Conservation (phyloP, 1,140 invertebrate genomes). For the Drosophila santomea region DNA sequence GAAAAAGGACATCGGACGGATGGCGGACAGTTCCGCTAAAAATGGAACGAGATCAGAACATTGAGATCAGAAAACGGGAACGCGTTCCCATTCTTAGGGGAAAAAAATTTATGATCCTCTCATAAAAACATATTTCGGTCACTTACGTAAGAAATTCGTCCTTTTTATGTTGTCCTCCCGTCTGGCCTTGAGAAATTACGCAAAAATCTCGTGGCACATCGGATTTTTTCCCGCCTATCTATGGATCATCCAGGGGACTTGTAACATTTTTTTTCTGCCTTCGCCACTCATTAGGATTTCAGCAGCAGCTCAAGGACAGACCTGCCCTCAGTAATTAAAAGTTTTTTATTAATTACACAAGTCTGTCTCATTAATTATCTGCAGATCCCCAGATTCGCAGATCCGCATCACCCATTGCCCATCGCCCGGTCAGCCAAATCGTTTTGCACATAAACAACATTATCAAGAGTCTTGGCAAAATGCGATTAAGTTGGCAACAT, state of each 20-base stretch:
- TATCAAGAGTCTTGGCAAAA: conserved; percentile 74
- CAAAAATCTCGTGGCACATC: conserved; percentile 57
- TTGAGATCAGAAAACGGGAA: conserved; percentile 82
- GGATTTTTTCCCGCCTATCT: conserved; percentile 48
- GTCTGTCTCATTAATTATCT: conserved; percentile 68
- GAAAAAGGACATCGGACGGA: conserved; percentile 13
- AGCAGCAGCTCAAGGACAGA: conserved; percentile 54
- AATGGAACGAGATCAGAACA: conserved; percentile 81
- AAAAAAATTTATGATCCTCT: conserved; percentile 71
- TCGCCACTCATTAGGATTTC: conserved; percentile 65
- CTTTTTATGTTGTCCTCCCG: conserved; percentile 35
- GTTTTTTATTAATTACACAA: conserved; percentile 76
- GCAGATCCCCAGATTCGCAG: conserved; percentile 25
- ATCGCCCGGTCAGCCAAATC: conserved; percentile 44
- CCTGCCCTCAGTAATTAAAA: conserved; percentile 65
- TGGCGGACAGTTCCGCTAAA: conserved; percentile 49
- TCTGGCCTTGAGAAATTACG: conserved; percentile 71
- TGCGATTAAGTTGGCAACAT: conserved; percentile 81
- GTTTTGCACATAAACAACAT: conserved; percentile 81
- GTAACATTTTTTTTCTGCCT: conserved; percentile 47
- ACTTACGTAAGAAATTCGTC: conserved; percentile 78
- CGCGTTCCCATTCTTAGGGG: conserved; percentile 71
- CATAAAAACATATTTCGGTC: conserved; percentile 65
- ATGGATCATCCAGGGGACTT: conserved; percentile 22
- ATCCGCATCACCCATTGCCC: background rate